A percentile compares a stretch with the other conserved stretches of the same genome.
phyloP scores from a whole-genome alignment of 2,797 vertebrate genomes.

The Cyclura pinguis region DNA sequence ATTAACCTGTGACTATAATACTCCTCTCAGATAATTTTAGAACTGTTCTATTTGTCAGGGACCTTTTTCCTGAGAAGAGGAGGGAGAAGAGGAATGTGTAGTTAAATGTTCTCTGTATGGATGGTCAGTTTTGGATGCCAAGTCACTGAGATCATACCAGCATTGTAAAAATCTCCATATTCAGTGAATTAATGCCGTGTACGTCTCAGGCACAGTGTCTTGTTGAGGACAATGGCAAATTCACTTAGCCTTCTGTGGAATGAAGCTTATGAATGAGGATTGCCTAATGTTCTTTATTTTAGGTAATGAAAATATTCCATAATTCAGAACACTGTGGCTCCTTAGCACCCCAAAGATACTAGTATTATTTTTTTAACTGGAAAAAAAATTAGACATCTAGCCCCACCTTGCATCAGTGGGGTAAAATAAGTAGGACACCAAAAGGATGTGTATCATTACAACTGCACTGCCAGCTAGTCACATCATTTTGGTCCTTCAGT shows the following conservation, averaged over 20 bases:
- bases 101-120: background rate
- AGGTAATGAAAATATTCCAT: background rate
- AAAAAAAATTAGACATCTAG: background rate
- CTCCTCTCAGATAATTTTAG: background rate
- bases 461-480: background rate
- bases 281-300: background rate
- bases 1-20: background rate
- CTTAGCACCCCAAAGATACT: background rate
- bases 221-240: background rate
- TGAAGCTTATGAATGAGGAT: background rate
- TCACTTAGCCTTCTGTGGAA: background rate
- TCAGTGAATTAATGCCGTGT: no score
- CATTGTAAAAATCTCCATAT: background rate
- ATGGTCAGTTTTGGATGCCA: background rate
- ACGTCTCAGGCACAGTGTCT: background rate
- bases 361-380: background rate
- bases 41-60: background rate
- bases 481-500: background rate
- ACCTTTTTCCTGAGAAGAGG: background rate
- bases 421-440: background rate
- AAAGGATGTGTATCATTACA: background rate
- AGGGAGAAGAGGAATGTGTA: background rate
- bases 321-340: background rate
- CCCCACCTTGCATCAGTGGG: background rate
- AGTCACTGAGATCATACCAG: background rate